Conservation (phyloP, 1,140 invertebrate genomes). For the Drosophila quadrilineata region DNA sequence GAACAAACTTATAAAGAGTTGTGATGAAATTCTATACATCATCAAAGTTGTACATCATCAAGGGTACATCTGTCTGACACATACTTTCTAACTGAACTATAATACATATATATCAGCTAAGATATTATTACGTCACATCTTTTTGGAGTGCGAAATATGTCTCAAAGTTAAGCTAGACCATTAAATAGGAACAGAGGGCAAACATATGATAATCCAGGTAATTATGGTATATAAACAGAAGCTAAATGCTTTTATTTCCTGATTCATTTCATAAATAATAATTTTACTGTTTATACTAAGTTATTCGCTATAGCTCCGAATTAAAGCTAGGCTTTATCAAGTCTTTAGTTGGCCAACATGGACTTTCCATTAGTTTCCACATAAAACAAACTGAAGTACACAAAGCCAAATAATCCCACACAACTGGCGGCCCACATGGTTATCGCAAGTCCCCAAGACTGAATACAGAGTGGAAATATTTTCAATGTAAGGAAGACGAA, state of each 20-base stretch:
- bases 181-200: too few species aligned
- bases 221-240: too few species aligned
- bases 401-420: constrained; percentile 18
- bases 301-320: background rate
- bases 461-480: constrained; percentile 61
- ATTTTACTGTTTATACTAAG: background rate
- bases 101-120: background rate
- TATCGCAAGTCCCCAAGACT: constrained; percentile 28
- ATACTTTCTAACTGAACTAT: background rate
- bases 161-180: too few species aligned
- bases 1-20: background rate
- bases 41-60: background rate
- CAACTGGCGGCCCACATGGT: constrained; percentile 36
- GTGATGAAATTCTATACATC: constrained; percentile 8
- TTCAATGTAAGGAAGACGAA: constrained; percentile 55
- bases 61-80: too few species aligned
- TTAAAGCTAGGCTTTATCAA: background rate
- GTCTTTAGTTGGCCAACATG: constrained; percentile 40
- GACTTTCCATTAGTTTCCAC: constrained; percentile 69
- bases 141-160: too few species aligned
- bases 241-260: background rate
- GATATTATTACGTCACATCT: too few species aligned
- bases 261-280: background rate
- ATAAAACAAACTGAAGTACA: constrained; percentile 36
- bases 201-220: too few species aligned